Base-by-base conservation (phyloP, 2,888 invertebrate species). In the Resseliella maxima region DNA sequence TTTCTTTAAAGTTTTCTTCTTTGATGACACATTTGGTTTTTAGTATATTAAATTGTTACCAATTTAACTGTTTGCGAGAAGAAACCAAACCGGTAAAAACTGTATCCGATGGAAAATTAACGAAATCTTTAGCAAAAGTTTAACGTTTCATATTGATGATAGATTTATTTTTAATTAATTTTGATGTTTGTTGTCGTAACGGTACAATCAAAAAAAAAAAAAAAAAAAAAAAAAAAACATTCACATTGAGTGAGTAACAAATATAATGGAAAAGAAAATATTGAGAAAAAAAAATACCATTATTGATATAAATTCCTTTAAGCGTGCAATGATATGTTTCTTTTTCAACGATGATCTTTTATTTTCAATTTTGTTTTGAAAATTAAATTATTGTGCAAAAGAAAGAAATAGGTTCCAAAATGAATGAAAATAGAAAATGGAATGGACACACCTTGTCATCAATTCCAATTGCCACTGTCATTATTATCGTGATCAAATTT, bases 391-490 rank as follows among this genome's bases (percentile, higher is more conserved):
- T 72, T 72, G 31, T 35, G 72, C 35, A 72, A 72, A 72, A 18
- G 6, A 35, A n/a, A 35, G 1, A 31, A 31, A 31, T 35, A 31
- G 18, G n/a, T n/a, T n/a, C n/a, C 31, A 15, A 35, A 72, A 72
- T 72, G 31, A 15, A 35, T 15, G 72, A 72, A 72, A 72, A 72
- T 31, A 35, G 31, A 27, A 72, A 35, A 72, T 27, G 27, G 72
- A 15, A 72, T n/a, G n/a, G 72, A 72, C 72, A 31, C 72, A 72
- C 72, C 72, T 72, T 72, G 72, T 72, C 72, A 72, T 72, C 72
- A 72, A 72, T 72, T 72, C 72, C 0, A 15, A 72, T 72, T 0
- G 5, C 24, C 31, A 35, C 10, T 35, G 35, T 18, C 72, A 72
- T 72, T 35, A 72, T 72, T 35, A 72, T 72, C 72, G 27, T 72